Percentiles rank a stretch among this genome's conserved stretches.
Evolutionary conservation across 2,113 vertebrate species (phyloP).

Genomic region (Alligator mississippiensis): DNA sequence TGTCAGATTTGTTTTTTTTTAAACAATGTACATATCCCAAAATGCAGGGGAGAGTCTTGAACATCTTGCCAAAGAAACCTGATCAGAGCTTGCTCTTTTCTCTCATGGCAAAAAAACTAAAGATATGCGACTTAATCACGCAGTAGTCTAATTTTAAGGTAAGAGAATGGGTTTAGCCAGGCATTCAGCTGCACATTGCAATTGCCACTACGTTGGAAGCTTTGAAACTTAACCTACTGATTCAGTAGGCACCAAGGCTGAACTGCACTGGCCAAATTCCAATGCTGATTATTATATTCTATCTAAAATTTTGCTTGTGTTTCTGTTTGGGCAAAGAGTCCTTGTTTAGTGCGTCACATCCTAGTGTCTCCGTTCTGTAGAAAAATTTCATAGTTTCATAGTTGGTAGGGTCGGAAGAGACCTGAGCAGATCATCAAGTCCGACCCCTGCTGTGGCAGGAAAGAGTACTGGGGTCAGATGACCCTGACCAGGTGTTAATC

Average conservation of each 20-base stretch:
- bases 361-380: background rate
- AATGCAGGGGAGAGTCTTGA: background rate
- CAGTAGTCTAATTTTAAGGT: background rate
- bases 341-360: background rate
- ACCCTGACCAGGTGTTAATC: no score
- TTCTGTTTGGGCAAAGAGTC: rapidly evolving
- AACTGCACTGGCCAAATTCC: constrained; percentile 42
- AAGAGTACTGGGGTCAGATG: no score
- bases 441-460: no score
- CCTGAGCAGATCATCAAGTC: no score
- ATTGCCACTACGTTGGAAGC: constrained; percentile 56
- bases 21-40: background rate
- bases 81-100: background rate
- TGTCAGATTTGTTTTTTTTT: background rate
- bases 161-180: background rate
- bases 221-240: constrained; percentile 1
- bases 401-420: no score
- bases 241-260: constrained; percentile 53
- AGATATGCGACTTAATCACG: background rate
- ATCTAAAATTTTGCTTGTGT: constrained; percentile 24
- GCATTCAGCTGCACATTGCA: background rate
- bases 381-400: background rate
- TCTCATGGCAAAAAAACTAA: background rate
- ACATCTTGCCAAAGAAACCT: constrained; percentile 5
- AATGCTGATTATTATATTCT: background rate